phyloP scores from a whole-genome alignment of 2,888 invertebrate genomes.

The Pycnomerus fuliginosus region DNA sequence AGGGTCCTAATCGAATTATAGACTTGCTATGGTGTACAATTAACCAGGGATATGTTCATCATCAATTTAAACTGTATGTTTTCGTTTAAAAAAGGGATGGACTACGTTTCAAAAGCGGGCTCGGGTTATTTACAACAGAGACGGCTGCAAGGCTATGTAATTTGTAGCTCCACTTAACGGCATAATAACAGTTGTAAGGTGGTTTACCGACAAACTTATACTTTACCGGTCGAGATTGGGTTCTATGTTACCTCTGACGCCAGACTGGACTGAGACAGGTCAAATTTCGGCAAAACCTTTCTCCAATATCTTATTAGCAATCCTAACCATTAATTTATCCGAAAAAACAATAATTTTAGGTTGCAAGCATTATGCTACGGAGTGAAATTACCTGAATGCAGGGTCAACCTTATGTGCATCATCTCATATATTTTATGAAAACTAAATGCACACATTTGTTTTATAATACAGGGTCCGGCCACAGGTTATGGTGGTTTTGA shows the following conservation, averaged over 20 bases:
- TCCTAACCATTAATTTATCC: too few species aligned
- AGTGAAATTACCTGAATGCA: too few species aligned
- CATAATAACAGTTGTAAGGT: slow-evolving; percentile 37
- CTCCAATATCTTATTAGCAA: too few species aligned
- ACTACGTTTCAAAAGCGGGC: slow-evolving; percentile 6
- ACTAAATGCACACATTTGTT: too few species aligned
- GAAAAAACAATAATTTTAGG: too few species aligned
- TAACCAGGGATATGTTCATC: slow-evolving; percentile 21
- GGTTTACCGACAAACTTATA: slow-evolving; percentile 39
- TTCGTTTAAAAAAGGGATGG: slow-evolving; percentile 16
- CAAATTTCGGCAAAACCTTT: too few species aligned
- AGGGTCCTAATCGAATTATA: slow-evolving; percentile 22
- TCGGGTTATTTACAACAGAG: slow-evolving; percentile 18
- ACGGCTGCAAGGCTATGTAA: slow-evolving; percentile 27
- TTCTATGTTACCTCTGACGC: slow-evolving; percentile 16
- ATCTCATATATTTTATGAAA: too few species aligned
- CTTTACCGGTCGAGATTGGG: slow-evolving; percentile 16
- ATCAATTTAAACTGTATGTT: slow-evolving; percentile 14
- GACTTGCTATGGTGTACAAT: slow-evolving; percentile 13
- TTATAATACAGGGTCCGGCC: too few species aligned
- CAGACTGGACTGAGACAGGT: slow-evolving; percentile 6
- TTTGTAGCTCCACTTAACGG: slow-evolving; percentile 37
- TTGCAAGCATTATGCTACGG: too few species aligned
- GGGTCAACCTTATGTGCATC: too few species aligned
- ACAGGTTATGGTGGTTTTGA: too few species aligned